Evolutionary conservation across 2,113 vertebrate genomes (phyloP), one percentile per base, ranked within the genome.

Genomic region (Serilophus lunatus): DNA sequence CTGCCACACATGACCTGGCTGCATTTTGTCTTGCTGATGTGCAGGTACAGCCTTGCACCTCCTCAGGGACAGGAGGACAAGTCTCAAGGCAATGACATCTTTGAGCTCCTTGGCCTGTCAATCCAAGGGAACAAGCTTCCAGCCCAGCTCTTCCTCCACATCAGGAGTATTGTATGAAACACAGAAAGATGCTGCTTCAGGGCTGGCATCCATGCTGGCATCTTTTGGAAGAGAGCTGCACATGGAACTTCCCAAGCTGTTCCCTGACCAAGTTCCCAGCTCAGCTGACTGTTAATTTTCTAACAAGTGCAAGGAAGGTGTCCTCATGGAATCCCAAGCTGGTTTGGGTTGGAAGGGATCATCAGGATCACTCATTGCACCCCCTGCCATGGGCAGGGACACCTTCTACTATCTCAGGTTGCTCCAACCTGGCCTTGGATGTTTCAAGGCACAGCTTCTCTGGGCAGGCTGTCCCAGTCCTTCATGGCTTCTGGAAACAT

Each of bases 11-110:
- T 45, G 20, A 33, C n/a, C 51, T 66, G 70, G 23, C 25, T 10
- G 4, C 1, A 1, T 12, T 25, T 18, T 56, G 33, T n/a, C 38
- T 13, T 1, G 7, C 16, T 64, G 56, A 33, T 51, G 17, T 0
- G 2, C 29, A 57, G 29, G 29, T 4, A 9, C 18, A 45, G 3
- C n/a, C 54, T 45, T 16, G 18, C 26, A 8, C 13, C 35, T 61
- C 47, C 54, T 20, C n/a, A 9, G 3, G 33, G 50, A 7, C 24
- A 81, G 28, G 5, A 90, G 50, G 23, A 13, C 16, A 23, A 6
- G 18, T 38, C 45, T n/a, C 8, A 28, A 36, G 78, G 49, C 17
- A 24, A 1, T 7, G 42, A 14, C 10, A 1, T 3, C 31, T 66
- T 28, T 1, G 35, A 6, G 15, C 18, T 38, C 69, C 36, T 35